Evolutionary conservation across 1,140 invertebrate species (phyloP).

Genomic region (Drosophila paulistorum): DNA sequence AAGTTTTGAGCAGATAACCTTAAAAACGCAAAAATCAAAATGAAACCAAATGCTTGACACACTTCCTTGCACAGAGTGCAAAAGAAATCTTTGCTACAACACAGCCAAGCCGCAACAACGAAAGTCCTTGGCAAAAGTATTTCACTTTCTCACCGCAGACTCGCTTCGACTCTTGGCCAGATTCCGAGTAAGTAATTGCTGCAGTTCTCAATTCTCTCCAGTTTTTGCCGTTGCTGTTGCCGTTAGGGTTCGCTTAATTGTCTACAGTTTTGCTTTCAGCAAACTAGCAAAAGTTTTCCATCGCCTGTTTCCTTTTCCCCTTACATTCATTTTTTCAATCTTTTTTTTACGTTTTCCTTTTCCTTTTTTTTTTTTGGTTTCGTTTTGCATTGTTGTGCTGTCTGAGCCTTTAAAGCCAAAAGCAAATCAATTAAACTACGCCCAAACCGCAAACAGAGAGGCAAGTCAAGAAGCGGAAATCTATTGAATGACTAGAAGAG

Average conservation of each 20-base stretch:
- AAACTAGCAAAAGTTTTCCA: slow-evolving; percentile 41
- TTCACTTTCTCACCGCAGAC: slow-evolving; percentile 75
- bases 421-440: slow-evolving; percentile 73
- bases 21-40: slow-evolving; percentile 61
- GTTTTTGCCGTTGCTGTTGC: slow-evolving; percentile 1
- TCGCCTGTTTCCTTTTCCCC: slow-evolving; percentile 38
- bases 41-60: slow-evolving; percentile 65
- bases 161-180: slow-evolving; percentile 55
- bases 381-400: slow-evolving; percentile 9
- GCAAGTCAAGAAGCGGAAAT: slow-evolving; percentile 23
- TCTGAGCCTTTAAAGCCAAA: slow-evolving; percentile 48
- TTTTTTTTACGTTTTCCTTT: background rate
- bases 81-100: slow-evolving; percentile 58
- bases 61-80: slow-evolving; percentile 33
- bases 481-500: slow-evolving; percentile 23
- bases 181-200: slow-evolving; percentile 78
- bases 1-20: slow-evolving; percentile 21
- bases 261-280: slow-evolving; percentile 71
- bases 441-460: slow-evolving; percentile 44
- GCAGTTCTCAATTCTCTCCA: slow-evolving; percentile 61
- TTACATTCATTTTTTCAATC: background rate
- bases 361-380: background rate
- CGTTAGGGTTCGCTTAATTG: slow-evolving; percentile 58
- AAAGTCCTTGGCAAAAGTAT: slow-evolving; percentile 74
- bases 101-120: slow-evolving; percentile 71